phyloP scores from a whole-genome alignment of 1,140 invertebrate genomes.

The Leucophenga varia region DNA sequence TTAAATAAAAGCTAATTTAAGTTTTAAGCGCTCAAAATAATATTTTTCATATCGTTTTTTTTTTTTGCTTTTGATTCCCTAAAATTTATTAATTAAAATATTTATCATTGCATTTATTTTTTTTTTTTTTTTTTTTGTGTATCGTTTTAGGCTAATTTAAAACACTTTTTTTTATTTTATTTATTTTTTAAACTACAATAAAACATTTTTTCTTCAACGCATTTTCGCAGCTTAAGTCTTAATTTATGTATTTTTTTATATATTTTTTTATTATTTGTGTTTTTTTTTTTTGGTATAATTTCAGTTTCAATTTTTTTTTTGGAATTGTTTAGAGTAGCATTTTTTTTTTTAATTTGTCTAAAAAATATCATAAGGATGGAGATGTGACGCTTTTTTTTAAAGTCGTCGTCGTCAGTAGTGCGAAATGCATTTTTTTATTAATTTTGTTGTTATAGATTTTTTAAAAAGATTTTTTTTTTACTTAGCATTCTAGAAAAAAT shows the following conservation, averaged over 20 bases:
- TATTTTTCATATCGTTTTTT: too few relatives aligned
- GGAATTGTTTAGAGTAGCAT: background rate
- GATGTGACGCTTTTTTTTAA: conserved; percentile 6
- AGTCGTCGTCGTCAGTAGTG: background rate
- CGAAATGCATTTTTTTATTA: conserved; percentile 8
- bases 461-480: conserved; percentile 20
- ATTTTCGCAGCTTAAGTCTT: conserved; percentile 47
- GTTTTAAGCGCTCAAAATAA: too few relatives aligned
- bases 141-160: conserved; percentile 1
- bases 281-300: conserved; percentile 29
- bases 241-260: conserved; percentile 25
- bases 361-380: conserved; percentile 32
- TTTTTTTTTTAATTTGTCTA: conserved; percentile 9
- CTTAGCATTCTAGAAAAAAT: conserved; percentile 47
- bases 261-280: conserved; percentile 37
- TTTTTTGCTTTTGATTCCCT: too few relatives aligned
- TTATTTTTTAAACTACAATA: conserved; percentile 46
- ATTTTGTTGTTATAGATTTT: conserved; percentile 6
- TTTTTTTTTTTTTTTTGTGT: background rate
- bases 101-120: conserved; percentile 34
- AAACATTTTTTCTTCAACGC: conserved; percentile 47
- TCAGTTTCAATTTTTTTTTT: conserved; percentile 6
- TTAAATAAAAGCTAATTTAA: too few relatives aligned
- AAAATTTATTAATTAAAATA: conserved; percentile 11
- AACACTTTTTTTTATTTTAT: conserved; percentile 22